Base-by-base conservation (phyloP, 2,888 invertebrate species). In the Stegana nigrithorax region DNA sequence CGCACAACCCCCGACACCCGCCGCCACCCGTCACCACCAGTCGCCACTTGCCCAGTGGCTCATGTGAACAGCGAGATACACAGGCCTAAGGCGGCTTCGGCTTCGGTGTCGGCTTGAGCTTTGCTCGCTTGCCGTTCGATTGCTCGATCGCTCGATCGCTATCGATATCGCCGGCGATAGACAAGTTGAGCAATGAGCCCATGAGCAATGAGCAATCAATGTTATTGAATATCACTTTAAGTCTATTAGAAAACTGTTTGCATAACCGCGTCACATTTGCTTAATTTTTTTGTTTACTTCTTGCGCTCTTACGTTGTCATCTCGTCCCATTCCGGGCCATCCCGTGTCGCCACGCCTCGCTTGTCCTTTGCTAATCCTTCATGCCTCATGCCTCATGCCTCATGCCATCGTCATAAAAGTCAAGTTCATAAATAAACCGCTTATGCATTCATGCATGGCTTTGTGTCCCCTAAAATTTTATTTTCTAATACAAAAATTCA, bases 391-490 rank as follows among this genome's bases (percentile, higher is more conserved):
- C n/a, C n/a, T n/a, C n/a, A n/a, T n/a, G 47, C 47, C 17, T n/a
- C 47, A 3, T 4, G 25, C 47, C 21, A 23, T 14, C 21, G 25
- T n/a, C 36, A 36, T 23, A 65, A 68, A 72, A 63, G 65, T 67
- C 63, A 69, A 63, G 64, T 65, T 60, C 66, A 73, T 78, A 79
- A 78, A 79, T 79, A 72, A 53, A 47, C 45, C 60, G 60, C 67
- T 71, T 72, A 61, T 69, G 61, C 75, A 75, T 78, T 80, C 68
- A 75, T 53, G 69, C 80, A 57, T 73, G 67, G 75, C 80, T 78
- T 74, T 65, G 72, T 78, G 80, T 80, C 75, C 80, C 80, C 73
- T 69, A 42, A 32, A 25, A 64, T 65, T 67, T 75, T 56, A 62
- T 73, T 73, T 55, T 75, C 75, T 76, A 78, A 76, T 70, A 70